These are phyloP conservation scores for Prosopocoilus inquinatus DNA, from an alignment of 2,888 invertebrate species.

Conservation along the genomic window DNA sequence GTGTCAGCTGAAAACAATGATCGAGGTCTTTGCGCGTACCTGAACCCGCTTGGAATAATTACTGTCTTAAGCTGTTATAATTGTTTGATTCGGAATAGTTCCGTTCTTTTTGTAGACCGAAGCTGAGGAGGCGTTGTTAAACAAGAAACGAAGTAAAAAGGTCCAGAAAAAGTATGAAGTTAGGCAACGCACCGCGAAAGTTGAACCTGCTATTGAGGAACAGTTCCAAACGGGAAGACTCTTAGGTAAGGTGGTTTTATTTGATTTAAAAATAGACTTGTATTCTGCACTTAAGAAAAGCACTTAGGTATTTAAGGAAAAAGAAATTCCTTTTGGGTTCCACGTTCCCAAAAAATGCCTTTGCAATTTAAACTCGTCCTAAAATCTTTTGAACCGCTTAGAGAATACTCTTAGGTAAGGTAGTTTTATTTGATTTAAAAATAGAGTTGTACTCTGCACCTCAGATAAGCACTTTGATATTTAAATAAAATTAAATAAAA, in stretches of 20 bases:
- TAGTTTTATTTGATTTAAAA: too few species aligned
- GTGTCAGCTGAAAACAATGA: too few species aligned
- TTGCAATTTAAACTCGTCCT: background rate
- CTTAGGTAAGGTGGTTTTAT: slow-evolving; percentile 72
- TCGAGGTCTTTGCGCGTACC: too few species aligned
- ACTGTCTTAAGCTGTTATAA: too few species aligned
- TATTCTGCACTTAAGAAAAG: background rate
- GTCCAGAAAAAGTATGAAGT: slow-evolving; percentile 88
- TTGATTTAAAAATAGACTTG: background rate
- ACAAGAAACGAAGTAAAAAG: slow-evolving; percentile 93
- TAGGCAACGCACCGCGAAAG: slow-evolving; percentile 90
- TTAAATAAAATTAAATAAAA: too few species aligned
- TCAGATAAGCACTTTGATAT: too few species aligned
- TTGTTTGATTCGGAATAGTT: background rate
- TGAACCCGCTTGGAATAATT: too few species aligned
- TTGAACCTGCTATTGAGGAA: slow-evolving; percentile 91
- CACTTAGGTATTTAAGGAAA: background rate
- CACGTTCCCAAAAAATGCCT: background rate
- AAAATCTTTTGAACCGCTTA: slow-evolving; percentile 2
- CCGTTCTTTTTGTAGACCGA: slow-evolving; percentile 64
- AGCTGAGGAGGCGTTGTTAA: slow-evolving; percentile 90
- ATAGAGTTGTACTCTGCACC: too few species aligned
- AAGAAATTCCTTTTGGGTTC: background rate
- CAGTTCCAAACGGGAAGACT: slow-evolving; percentile 96
- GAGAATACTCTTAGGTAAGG: too few species aligned